Conservation (phyloP, 1,140 invertebrate genomes). For the Condylostylus longicornis region DNA sequence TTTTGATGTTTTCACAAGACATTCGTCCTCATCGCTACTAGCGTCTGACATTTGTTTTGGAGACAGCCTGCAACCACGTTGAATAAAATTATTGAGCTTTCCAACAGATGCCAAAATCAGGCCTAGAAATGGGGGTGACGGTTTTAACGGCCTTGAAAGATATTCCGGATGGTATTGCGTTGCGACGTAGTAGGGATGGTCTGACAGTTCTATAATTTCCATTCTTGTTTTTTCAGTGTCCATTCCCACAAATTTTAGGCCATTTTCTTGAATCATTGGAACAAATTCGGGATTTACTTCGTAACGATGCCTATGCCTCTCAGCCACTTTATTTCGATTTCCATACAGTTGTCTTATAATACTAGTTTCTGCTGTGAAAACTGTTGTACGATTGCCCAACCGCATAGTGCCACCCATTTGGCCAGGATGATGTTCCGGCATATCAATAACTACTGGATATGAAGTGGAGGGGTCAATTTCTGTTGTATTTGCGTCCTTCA, state of each 20-base stretch:
- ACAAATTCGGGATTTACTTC: conserved; percentile 90
- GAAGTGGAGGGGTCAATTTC: conserved; percentile 65
- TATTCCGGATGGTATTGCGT: conserved; percentile 99
- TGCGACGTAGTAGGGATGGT: conserved; percentile 86
- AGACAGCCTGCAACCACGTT: conserved; percentile 51
- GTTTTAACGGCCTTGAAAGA: conserved; percentile 78
- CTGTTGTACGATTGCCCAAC: conserved; percentile 77
- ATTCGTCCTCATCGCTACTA: conserved; percentile 42
- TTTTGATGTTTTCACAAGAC: not conserved
- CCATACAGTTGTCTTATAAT: conserved; percentile 65
- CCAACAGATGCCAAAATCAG: conserved; percentile 74
- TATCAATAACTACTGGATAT: conserved; percentile 84
- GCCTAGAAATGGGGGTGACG: conserved; percentile 91
- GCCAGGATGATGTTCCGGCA: conserved; percentile 93
- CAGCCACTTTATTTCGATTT: conserved; percentile 69
- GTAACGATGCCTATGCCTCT: conserved; percentile 92
- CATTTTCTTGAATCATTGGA: conserved; percentile 56
- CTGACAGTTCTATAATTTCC: conserved; percentile 65
- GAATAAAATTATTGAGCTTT: conserved; percentile 53
- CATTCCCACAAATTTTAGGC: conserved; percentile 81
- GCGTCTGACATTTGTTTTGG: conserved; percentile 51
- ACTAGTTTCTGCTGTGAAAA: conserved; percentile 46
- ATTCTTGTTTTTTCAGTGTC: conserved; percentile 60
- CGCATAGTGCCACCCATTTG: conserved; percentile 97
- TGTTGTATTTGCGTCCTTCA: conserved; percentile 69